Base-by-base conservation (phyloP, 2,113 vertebrate species). In the Condylura cristata region DNA sequence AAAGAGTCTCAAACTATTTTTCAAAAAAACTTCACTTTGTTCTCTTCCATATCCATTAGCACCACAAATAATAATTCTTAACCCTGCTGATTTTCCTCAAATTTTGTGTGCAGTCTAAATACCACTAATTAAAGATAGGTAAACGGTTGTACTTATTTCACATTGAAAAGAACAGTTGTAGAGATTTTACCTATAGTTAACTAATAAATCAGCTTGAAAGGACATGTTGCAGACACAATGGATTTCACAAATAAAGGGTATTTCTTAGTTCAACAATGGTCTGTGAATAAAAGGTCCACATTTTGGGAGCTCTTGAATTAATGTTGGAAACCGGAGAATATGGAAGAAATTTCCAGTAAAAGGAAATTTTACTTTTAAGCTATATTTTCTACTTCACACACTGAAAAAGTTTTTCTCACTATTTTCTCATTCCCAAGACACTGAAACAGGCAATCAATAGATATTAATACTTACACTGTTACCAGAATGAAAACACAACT, bases 21-120 rank as follows among this genome's bases (percentile, higher is more conserved):
- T 86, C 28, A 88, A 95, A 75, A 20, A 95, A 79, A 74, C 44
- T 10, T 80, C 41, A 79, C n/a, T 85, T 20, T 82, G 2, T 48
- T 92, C 41, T 87, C 56, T 24, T 71, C 78, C 82, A 63, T 60
- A 20, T 28, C 70, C 30, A 80, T 41, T 56, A 78, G 18, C 44
- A 75, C 66, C 65, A 91, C 2, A 32, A 44, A 56, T 56, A 88
- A 90, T 79, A 65, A n/a, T n/a, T n/a, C 7, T 39, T 32, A 53
- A 71, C 70, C 26, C 56, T 88, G 60, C 7, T 85, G 46, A 87
- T 53, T 41, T 37, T 85, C 30, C 37, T 74, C 34, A 92, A 65
- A 30, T 71, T 91, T 80, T 84, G 30, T 60, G 37, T 65, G 22
- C 24, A 79, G 7, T 90, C 22, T 58, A 90, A 88, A 72, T 51